Base-by-base conservation (phyloP, 2,888 invertebrate genomes). In the Lobophora halterata region DNA sequence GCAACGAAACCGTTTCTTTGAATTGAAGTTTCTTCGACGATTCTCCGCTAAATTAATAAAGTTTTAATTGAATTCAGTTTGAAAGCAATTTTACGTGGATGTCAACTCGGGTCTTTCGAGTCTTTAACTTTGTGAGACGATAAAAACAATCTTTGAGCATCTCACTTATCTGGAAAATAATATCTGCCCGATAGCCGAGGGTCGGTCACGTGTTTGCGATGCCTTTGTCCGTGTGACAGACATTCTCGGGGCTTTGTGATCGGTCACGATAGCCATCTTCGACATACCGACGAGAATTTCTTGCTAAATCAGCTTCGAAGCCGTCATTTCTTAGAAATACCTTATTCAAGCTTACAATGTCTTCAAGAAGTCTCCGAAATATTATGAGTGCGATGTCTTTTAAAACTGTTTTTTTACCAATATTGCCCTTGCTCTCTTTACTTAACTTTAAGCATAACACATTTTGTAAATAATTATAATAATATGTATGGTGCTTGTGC, bases 11-110 rank as follows among this genome's bases (percentile, higher is more conserved):
- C 73, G 71, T 77, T 76, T 75, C 74, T 64, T 52, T 65, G 68
- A 72, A 73, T 74, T 67, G 64, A 69, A 77, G 68, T 72, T 67
- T 63, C 71, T 71, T 70, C 65, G 68, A 59, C 67, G 71, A 75
- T 78, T 78, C 79, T 77, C 76, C 73, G 71, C 69, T 67, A 79
- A 80, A 83, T 85, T 79, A 82, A 81, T 83, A 80, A 85, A 86
- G 79, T 79, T 86, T 86, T 82, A 86, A 85, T 85, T 81, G 79
- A 81, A 83, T 82, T 71, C 67, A 62, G 75, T 70, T 46, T 64
- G 59, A 65, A 71, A 76, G 74, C 66, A 74, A 78, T 75, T 76
- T 77, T 71, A 56, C 64, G 60, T 55, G 49, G 68, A 71, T 74
- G 72, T 70, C 68, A 69, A 68, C 61, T 60, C 34, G 47, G 51